These are phyloP conservation scores for Ammodytes marinus DNA, from an alignment of 2,113 vertebrate genomes.

Conservation along the genomic window DNA sequence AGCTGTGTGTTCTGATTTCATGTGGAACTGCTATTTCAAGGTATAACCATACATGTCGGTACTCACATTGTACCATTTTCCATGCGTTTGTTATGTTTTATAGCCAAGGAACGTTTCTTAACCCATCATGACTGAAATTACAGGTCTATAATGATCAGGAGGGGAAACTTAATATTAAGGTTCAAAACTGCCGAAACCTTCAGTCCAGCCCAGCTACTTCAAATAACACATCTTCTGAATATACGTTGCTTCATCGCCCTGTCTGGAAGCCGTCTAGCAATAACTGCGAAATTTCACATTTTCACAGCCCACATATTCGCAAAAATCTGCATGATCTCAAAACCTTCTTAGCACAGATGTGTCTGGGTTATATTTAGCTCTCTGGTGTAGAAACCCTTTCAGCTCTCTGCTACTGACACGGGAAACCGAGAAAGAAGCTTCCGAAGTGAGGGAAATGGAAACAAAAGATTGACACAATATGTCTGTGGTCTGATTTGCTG, in stretches of 20 bases:
- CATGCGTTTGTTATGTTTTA: slow-evolving; percentile 47
- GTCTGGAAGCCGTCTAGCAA: slow-evolving; percentile 24
- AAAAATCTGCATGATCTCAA: slow-evolving; percentile 66
- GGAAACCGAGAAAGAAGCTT: slow-evolving; percentile 52
- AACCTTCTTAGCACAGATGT: slow-evolving; percentile 58
- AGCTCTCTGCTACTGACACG: slow-evolving; percentile 29
- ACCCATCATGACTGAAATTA: slow-evolving; percentile 55
- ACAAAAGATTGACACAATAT: slow-evolving; percentile 26
- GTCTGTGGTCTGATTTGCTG: slow-evolving; percentile 27
- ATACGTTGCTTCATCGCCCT: slow-evolving; percentile 24
- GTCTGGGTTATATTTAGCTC: slow-evolving; percentile 68
- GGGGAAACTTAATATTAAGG: slow-evolving; percentile 53
- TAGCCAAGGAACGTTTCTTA: slow-evolving; percentile 6
- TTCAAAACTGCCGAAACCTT: slow-evolving; percentile 24
- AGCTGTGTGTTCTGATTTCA: slow-evolving; percentile 6
- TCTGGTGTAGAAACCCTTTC: slow-evolving; percentile 54
- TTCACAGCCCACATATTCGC: slow-evolving; percentile 45
- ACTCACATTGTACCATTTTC: slow-evolving; percentile 31
- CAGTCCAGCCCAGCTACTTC: slow-evolving; percentile 14
- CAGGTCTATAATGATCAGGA: slow-evolving; percentile 48
- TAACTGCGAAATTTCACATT: slow-evolving; percentile 42
- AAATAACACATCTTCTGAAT: slow-evolving; percentile 38
- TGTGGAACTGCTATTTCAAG: slow-evolving; percentile 16
- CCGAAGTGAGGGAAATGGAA: slow-evolving; percentile 50
- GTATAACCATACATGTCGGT: slow-evolving; percentile 28